phyloP scores from a whole-genome alignment of 2,113 vertebrate genomes.

The Polypterus senegalus region DNA sequence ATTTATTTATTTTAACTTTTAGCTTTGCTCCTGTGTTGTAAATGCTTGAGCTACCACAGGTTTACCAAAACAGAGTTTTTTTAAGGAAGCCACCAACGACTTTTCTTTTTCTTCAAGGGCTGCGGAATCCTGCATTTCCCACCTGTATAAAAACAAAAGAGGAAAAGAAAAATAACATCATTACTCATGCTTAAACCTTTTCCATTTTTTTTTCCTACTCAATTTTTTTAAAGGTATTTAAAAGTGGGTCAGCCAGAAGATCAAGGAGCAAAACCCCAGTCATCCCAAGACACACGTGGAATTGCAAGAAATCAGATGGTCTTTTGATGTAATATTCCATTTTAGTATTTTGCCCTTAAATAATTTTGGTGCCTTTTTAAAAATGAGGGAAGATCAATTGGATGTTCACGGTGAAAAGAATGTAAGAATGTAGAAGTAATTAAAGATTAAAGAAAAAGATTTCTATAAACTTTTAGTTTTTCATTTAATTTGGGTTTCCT shows the following conservation, averaged over 20 bases:
- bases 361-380: too few species aligned
- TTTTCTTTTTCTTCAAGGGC: slow-evolving; percentile 69
- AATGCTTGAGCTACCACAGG: slow-evolving; percentile 26
- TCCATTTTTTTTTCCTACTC: too few species aligned
- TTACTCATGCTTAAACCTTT: too few species aligned
- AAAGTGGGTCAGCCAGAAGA: slow-evolving; percentile 11
- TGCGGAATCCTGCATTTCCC: slow-evolving; percentile 78
- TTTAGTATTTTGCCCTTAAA: background rate
- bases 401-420: too few species aligned
- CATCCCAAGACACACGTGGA: background rate
- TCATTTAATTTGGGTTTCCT: too few species aligned
- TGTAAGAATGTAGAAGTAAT: too few species aligned
- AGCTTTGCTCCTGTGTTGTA: too few species aligned
- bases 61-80: slow-evolving; percentile 48
- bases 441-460: too few species aligned
- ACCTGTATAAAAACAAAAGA: slow-evolving; percentile 51
- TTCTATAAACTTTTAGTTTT: too few species aligned
- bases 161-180: slow-evolving; percentile 14
- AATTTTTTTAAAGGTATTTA: background rate
- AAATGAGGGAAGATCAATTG: too few species aligned
- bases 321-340: background rate
- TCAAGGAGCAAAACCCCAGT: slow-evolving; percentile 8
- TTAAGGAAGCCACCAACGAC: slow-evolving; percentile 62
- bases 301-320: background rate
- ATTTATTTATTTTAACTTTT: too few species aligned